These are phyloP conservation scores for Folsomia manolachei DNA, from an alignment of 2,888 invertebrate species.

Conservation along the genomic window DNA sequence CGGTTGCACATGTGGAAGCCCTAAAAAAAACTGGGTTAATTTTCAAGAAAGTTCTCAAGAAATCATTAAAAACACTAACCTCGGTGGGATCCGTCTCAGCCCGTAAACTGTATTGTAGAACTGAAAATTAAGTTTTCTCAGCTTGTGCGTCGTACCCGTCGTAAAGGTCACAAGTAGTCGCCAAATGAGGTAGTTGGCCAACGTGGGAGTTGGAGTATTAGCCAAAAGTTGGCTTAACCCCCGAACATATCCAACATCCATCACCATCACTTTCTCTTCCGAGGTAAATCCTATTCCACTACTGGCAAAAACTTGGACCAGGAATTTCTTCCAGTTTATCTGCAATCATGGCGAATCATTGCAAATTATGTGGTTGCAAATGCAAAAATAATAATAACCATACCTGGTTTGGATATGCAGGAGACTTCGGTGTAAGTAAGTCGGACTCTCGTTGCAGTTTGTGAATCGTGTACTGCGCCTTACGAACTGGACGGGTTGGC, in stretches of 20 bases:
- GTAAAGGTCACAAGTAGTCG: slow-evolving; percentile 34
- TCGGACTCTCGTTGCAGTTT: slow-evolving; percentile 34
- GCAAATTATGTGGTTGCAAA: neutral
- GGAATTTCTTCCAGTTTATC: slow-evolving; percentile 20
- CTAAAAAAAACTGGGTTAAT: slow-evolving; percentile 15
- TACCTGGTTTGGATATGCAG: neutral
- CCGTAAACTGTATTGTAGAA: slow-evolving; percentile 34
- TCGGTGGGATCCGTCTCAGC: slow-evolving; percentile 22
- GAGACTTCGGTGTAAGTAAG: neutral
- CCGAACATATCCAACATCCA: slow-evolving; percentile 29
- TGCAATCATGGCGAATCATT: neutral
- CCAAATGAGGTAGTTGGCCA: slow-evolving; percentile 36
- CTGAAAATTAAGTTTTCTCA: slow-evolving; percentile 30
- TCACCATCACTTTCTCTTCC: slow-evolving; percentile 27
- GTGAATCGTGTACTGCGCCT: slow-evolving; percentile 13
- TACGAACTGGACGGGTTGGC: slow-evolving; percentile 8
- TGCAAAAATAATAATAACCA: neutral
- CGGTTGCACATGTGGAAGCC: slow-evolving; percentile 34
- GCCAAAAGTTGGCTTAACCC: slow-evolving; percentile 25
- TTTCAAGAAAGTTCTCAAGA: no score
- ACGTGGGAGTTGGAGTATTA: slow-evolving; percentile 25
- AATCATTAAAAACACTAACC: neutral
- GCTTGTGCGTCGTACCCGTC: slow-evolving; percentile 29
- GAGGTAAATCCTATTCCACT: slow-evolving; percentile 24
- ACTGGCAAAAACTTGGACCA: slow-evolving; percentile 24